Evolutionary conservation across 2,888 invertebrate genomes (phyloP), one percentile per base, ranked within the genome.

Genomic region (Tridacna crocea): DNA sequence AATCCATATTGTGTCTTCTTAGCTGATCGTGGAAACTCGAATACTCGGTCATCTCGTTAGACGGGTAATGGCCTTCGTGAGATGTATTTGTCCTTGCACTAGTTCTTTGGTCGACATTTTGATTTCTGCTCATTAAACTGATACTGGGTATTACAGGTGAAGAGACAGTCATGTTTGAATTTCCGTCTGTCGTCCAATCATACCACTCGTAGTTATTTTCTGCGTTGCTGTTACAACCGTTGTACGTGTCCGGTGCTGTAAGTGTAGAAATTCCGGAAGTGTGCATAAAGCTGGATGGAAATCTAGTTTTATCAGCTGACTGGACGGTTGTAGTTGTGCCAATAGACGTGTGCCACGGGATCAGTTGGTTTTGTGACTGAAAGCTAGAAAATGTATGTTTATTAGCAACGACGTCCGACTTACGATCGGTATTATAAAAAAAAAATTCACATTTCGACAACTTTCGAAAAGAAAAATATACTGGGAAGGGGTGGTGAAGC

Each of bases 181-280:
- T 48, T 19, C 70, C 70, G 6, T 70, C 48, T 17, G 70, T 47
- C 36, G 36, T 55, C 78, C 78, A 78, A 47, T 78, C 73, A 73
- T 78, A 55, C 78, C 78, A 78, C n/a, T 72, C 78, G 72, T 51
- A 73, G n/a, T 68, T 55, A 55, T 78, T 72, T 22, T 51, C 60
- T 17, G 55, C 58, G 78, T 27, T 24, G 63, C 63, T 55, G 36
- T 66, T 48, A 76, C 66, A 66, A 61, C 70, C 77, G 46, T 61
- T 60, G n/a, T 24, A 70, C 22, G 48, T 48, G 4, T 70, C 70
- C 24, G 70, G 70, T 51, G 51, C 19, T 24, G 51, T 51, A 11
- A 51, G 24, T 22, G n/a, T 36, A 46, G 70, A 24, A 26, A 70
- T 70, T 4, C 19, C 47, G 12, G 70, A 11, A 6, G 70, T 17